Percentiles rank a stretch among this genome's conserved stretches.
Evolutionary conservation across 2,888 invertebrate species (phyloP).

Genomic region (Arenicola marina): DNA sequence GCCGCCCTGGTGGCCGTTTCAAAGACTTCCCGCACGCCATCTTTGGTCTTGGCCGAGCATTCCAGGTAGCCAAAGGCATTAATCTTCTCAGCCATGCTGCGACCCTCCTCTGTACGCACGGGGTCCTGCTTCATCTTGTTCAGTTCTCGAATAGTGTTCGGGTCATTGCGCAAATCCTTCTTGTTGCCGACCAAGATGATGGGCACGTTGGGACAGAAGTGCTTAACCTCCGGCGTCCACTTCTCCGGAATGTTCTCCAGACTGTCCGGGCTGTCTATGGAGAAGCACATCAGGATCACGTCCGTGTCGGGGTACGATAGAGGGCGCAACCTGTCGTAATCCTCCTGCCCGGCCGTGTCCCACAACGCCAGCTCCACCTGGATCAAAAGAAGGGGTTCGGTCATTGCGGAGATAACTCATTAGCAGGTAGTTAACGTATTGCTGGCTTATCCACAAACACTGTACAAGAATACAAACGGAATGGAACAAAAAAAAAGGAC

Average conservation of each 20-base stretch:
- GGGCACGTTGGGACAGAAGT: slow-evolving; percentile 99
- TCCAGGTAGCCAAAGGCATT: slow-evolving; percentile 98
- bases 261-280: slow-evolving; percentile 98
- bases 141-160: slow-evolving; percentile 66
- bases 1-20: slow-evolving; percentile 98
- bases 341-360: slow-evolving; percentile 98
- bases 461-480: no score
- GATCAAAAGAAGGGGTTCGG: neutral
- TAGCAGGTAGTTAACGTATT: no score
- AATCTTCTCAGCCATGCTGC: slow-evolving; percentile 97
- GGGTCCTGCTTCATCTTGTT: slow-evolving; percentile 99
- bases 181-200: slow-evolving; percentile 99
- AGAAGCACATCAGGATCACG: slow-evolving; percentile 99
- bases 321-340: slow-evolving; percentile 94
- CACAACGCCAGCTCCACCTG: slow-evolving; percentile 68
- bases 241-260: slow-evolving; percentile 99
- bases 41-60: slow-evolving; percentile 99
- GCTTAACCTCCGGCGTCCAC: slow-evolving; percentile 93
- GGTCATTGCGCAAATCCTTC: slow-evolving; percentile 65
- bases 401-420: no score
- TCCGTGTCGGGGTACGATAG: slow-evolving; percentile 98
- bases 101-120: slow-evolving; percentile 94
- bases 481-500: no score
- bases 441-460: no score
- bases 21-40: slow-evolving; percentile 98